Base-by-base conservation (phyloP, 2,113 vertebrate species). In the Condylura cristata region DNA sequence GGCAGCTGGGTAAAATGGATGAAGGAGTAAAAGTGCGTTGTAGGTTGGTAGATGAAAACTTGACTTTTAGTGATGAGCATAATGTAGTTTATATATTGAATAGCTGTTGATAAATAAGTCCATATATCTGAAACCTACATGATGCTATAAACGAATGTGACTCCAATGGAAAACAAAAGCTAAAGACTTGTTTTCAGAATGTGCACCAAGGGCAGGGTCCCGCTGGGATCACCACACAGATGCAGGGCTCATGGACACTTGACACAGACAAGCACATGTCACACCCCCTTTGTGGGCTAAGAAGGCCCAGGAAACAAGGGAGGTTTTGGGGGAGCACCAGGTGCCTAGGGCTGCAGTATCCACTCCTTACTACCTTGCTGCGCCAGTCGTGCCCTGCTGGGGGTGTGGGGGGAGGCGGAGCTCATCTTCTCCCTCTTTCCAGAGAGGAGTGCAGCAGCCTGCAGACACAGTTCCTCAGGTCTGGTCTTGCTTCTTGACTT, bases 121-220 rank as follows among this genome's bases (percentile, higher is more conserved):
- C 17, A 6, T 72, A 46, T 8, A 14, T 41, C 71, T 74, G 26
- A 44, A 46, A 46, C 26, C 28, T 32, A 41, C 26, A 74, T 17
- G 12, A 30, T 30, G 11, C 26, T 74, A 30, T 46, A 46, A 74
- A 74, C 26, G 16, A 44, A 44, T 72, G 13, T 74, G 44, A 13
- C 26, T 44, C 30, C 28, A 74, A 46, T 46, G 13, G 7, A 74
- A 72, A 72, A 71, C 16, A 65, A 34, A 65, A 65, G 32, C 28
- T 28, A 70, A 84, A 39, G 22, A 30, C 88, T 85, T 86, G 58
- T 65, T 91, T 94, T 86, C 51, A 80, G 90, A 75, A 71, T 68
- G 12, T 18, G 17, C 82, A 26, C 75, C 44, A 61, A 65, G 82
- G 39, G 20, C 32, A 20, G 41, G 18, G 56, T 39, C 68, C 81